phyloP scores from a whole-genome alignment of 2,888 invertebrate species.

The Erebia aethiops region DNA sequence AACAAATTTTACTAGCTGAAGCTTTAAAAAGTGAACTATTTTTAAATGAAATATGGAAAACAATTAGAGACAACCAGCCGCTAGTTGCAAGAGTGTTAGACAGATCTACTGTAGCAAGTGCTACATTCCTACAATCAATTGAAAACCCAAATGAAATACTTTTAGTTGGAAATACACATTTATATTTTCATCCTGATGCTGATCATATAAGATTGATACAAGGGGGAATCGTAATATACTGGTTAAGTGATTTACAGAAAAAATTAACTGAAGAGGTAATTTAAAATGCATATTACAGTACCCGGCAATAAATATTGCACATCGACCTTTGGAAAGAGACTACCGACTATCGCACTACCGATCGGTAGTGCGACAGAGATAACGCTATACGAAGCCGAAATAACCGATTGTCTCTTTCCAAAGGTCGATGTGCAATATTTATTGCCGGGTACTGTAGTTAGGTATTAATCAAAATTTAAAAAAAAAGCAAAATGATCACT shows the following conservation, averaged over 20 bases:
- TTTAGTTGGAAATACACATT: conserved; percentile 93
- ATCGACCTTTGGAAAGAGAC: too few species aligned
- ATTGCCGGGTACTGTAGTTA: too few species aligned
- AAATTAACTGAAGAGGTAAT: conserved; percentile 57
- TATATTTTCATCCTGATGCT: conserved; percentile 96
- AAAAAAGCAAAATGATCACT: too few species aligned
- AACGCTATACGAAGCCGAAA: too few species aligned
- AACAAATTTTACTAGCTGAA: conserved; percentile 84
- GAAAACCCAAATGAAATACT: conserved; percentile 83
- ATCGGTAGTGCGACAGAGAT: too few species aligned
- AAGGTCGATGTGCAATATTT: too few species aligned
- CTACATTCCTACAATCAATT: conserved; percentile 81
- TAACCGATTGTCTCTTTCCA: too few species aligned
- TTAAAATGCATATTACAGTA: neutral
- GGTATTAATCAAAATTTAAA: too few species aligned
- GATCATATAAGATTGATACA: conserved; percentile 95
- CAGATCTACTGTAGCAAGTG: conserved; percentile 87
- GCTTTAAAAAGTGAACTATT: conserved; percentile 77
- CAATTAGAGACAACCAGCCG: conserved; percentile 82
- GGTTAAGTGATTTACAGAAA: conserved; percentile 84
- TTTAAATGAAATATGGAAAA: conserved; percentile 84
- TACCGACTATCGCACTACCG: too few species aligned
- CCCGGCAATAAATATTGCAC: too few species aligned
- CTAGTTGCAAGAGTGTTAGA: conserved; percentile 83
- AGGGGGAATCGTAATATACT: conserved; percentile 88